Evolutionary conservation across 1,140 invertebrate species (phyloP).

Genomic region (Mya arenaria): DNA sequence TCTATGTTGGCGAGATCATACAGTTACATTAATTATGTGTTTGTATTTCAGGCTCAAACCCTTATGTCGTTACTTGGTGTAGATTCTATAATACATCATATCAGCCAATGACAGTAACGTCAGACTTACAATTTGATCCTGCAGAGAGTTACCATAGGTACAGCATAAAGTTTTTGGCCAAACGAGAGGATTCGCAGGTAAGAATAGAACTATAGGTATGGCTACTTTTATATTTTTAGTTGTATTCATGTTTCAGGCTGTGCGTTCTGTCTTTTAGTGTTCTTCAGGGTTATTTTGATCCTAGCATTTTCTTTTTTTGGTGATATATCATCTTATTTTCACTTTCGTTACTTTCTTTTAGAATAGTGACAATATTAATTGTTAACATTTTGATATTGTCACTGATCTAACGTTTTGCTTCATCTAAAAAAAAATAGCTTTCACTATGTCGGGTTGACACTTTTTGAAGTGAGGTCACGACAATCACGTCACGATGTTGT

Average conservation of each 20-base stretch:
- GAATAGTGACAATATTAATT: no score
- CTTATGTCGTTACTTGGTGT: constrained; percentile 54
- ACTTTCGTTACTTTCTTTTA: no score
- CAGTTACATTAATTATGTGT: no score
- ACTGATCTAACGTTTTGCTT: no score
- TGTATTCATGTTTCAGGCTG: not conserved
- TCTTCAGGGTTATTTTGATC: not conserved
- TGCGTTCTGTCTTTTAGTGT: not conserved
- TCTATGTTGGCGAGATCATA: not conserved
- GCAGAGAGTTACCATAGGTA: constrained; percentile 35
- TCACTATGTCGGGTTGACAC: no score
- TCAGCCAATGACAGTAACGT: constrained; percentile 18
- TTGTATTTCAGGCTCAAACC: constrained; percentile 1
- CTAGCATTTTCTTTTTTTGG: not conserved
- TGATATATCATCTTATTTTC: no score
- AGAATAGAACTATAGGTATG: no score
- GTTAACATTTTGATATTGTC: no score
- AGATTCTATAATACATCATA: constrained; percentile 9
- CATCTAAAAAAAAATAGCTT: no score
- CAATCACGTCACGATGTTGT: no score
- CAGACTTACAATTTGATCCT: constrained; percentile 42
- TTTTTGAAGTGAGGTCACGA: no score
- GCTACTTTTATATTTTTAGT: no score
- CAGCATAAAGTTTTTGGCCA: constrained; percentile 14
- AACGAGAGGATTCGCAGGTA: constrained; percentile 46